Base-by-base conservation (phyloP, 2,888 invertebrate species). In the Lasioglossum pauxillum region DNA sequence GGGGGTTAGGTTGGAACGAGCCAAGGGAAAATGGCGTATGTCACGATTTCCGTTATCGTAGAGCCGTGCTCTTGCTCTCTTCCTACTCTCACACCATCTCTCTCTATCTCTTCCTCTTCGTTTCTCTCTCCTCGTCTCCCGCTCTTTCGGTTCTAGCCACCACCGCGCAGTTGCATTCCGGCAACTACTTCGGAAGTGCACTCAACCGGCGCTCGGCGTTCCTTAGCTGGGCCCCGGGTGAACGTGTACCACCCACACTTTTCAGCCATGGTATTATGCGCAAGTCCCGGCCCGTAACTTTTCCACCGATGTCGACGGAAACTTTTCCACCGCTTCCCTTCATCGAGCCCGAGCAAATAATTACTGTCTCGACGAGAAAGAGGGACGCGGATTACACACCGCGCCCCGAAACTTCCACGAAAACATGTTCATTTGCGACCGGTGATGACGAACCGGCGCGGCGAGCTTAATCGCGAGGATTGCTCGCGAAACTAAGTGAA, bases 181-280 rank as follows among this genome's bases (percentile, higher is more conserved):
- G 80, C 88, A 88, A 91, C 89, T 87, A 91, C 89, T 91, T 91
- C 41, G 86, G 78, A 90, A 91, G 91, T 90, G 84, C 90, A 87
- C 88, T 89, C 89, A 79, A 86, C 78, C 88, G 82, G 71, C n/a
- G 78, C 83, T 80, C 81, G 31, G 46, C 78, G 76, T 80, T 78
- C 77, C 80, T 82, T 78, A 79, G 75, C 79, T 80, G 73, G 67
- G 67, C 27, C 60, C 53, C 69, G 31, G 7, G 5, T 3, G 23
- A 41, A 57, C 60, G 31, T 71, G 69, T 23, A 69, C 69, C 69
- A 64, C 72, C 46, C 78, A 80, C 78, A 78, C 74, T 85, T 80
- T 78, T 78, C 83, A 75, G 80, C 74, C 72, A 69, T 12, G 80
- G 83, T 81, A 86, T 91, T 91, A 90, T 85, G 91, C 88, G 82